Evolutionary conservation across 2,888 invertebrate species (phyloP), one percentile per base, ranked within the genome.

Genomic region (Neoascia interrupta): DNA sequence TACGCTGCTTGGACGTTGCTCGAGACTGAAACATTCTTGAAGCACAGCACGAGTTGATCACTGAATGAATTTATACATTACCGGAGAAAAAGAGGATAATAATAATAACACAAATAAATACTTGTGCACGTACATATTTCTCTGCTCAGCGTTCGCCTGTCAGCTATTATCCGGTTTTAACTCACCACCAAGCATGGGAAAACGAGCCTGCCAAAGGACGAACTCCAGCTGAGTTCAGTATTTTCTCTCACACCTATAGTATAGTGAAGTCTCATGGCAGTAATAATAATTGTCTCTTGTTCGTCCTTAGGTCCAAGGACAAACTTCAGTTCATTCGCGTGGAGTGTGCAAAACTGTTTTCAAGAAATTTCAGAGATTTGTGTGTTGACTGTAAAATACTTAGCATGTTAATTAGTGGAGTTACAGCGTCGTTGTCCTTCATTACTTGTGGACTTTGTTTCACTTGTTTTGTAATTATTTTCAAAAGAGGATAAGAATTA

Each of bases 41-140:
- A 60, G 41, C 69, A 66, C 73, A 58, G 73, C 73, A 74, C 66
- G 66, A 60, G 66, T 26, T 66, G 66, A 60, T 47, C 53, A 60
- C 34, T 43, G 45, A 73, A 73, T 58, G 31, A 53, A 66, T 66
- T 31, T 49, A 41, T 63, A 58, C 5, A 19, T 10, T 10, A 37
- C 19, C 5, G 5, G 18, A 54, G 8, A 8, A 39, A 43, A 13
- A 23, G 19, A 43, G 26, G 53, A 60, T 26, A 45, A 60, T 61
- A 74, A 61, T 68, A 69, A 75, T 75, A 61, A 69, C 61, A 69
- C 34, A 75, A 75, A 56, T 63, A 75, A 75, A 75, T 75, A 54
- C 75, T 63, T 75, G 43, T 28, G 39, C 69, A 69, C 75, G 69
- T 75, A 69, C 56, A 39, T 31, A 31, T 8, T 19, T 41, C 41